Base-by-base conservation (phyloP, 2,797 vertebrate species). In the Characodon lateralis region DNA sequence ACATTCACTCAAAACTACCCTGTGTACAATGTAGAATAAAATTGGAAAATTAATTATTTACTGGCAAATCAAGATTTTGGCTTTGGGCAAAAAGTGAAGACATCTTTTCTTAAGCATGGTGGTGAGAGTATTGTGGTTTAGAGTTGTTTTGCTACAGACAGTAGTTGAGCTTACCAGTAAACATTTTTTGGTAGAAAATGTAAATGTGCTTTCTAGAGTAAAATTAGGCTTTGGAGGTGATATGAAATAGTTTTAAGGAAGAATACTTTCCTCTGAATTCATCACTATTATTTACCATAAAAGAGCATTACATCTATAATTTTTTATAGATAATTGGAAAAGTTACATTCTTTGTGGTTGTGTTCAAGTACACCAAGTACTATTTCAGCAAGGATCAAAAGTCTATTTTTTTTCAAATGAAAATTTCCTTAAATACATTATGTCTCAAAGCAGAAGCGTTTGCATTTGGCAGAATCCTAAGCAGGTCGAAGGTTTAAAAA, bases 381-480 rank as follows among this genome's bases (percentile, higher is more conserved):
- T 61, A 31, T 79, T 61, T 73, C 63, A 72, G 3, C 65, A 24
- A 43, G 5, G 16, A 71, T 26, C 26, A 51, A 71, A 71, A 28
- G 14, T 51, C 8, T 50, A 28, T 2, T 51, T 50, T 3, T 28
- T 0, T 8, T 20, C 28, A 41, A 5, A 75, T 5, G 0, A 43
- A 61, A 76, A 78, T 18, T 20, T 65, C 9, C 31, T 41, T 10
- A 6, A 41, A 41, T 35, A 66, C 4, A 24, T 12, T 66, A 31
- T 59, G 35, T 63, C 12, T 66, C 20, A 9, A 65, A 39, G 8
- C 14, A 65, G 3, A 20, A 53, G 3, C 18, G 39, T 39, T 39
- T 10, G 18, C 31, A 65, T 65, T 65, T 0, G 1, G 18, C 31
- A 61, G 59, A 6, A 61, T 31, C 59, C 18, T 31, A 31, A 28